Conservation (phyloP, 30 jellyfish, hydroid and myxozoan genomes). For the Hydractinia symbiolongicarpus region DNA sequence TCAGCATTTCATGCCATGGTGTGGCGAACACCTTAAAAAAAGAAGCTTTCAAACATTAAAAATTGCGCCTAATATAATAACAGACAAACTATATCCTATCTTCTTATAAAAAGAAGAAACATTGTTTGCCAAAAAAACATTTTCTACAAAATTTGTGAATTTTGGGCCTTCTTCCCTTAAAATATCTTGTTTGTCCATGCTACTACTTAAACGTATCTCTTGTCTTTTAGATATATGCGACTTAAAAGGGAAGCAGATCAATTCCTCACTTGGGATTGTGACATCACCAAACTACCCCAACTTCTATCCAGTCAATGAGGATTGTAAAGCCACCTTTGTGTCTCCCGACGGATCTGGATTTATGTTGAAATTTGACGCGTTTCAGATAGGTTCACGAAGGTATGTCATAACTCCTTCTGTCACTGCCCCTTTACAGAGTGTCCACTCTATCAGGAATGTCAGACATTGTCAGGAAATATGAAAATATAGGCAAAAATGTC, state of each 20-base stretch:
- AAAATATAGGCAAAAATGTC: neutral
- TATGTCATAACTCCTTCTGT: neutral
- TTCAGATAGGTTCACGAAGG: constrained; percentile 70
- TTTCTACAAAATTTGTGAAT: no score
- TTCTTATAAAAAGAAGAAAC: no score
- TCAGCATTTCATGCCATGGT: no score
- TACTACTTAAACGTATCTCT: neutral
- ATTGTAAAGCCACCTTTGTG: constrained; percentile 55
- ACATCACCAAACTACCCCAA: constrained; percentile 87
- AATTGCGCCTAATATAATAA: no score
- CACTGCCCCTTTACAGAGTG: neutral
- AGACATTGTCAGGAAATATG: neutral
- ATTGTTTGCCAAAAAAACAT: no score
- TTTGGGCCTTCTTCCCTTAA: no score
- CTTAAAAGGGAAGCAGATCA: constrained; percentile 43
- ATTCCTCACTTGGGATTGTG: constrained; percentile 59
- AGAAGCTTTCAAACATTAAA: no score
- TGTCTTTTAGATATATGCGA: constrained; percentile 71
- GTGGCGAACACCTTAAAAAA: no score
- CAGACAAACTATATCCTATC: no score
- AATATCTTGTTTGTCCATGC: no score
- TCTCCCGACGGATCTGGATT: constrained; percentile 63
- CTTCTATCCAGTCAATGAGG: constrained; percentile 68
- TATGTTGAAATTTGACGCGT: constrained; percentile 56
- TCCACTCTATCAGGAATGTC: neutral